Evolutionary conservation across 37 sponge, comb jelly and placozoan genomes (phyloP), one percentile per base, ranked within the genome.

Genomic region (Oopsacas minuta): DNA sequence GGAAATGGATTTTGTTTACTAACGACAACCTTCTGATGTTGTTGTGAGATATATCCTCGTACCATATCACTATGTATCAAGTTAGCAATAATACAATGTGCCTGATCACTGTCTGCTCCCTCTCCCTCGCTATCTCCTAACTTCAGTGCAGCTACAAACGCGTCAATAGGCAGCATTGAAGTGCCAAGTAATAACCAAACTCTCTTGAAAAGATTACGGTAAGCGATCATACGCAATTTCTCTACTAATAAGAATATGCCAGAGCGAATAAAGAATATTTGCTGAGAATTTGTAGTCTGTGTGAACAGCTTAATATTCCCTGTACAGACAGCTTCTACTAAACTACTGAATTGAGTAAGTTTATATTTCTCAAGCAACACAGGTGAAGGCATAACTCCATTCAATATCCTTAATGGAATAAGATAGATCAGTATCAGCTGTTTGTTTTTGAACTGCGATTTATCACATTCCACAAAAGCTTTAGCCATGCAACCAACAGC

Each of bases 1-100:
- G 97, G 97, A 84, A 97, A 97, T 0, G 97, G 89, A 83, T 91
- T 92, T 53, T 92, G 88, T 75, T 97, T 97, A 87, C 97, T 97
- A 83, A 97, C 94, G 0, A 97, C 97, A 35, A 97, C 84, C 84
- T 97, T 97, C 89, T 94, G 92, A 81, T 96, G 94, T 46, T 91
- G 90, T 46, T 94, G 90, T n/a, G 97, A 94, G 0, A 97, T 92
- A 87, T 97, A 97, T 12, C 97, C 97, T 52, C 88, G 86, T 30
- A 97, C 89, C 84, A 37, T 28, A 15, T 90, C 96, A 86, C 91
- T 92, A 83, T 97, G 91, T 39, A 97, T 94, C 61, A 97, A 90
- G 69, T 94, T 94, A 20, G 97, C 97, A 36, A 97, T 81, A 36
- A 97, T 91, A 53, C 97, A 97, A 87, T 97, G 92, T 17, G 91